phyloP scores from a whole-genome alignment of 2,888 invertebrate genomes.

The Tipula vernalis region DNA sequence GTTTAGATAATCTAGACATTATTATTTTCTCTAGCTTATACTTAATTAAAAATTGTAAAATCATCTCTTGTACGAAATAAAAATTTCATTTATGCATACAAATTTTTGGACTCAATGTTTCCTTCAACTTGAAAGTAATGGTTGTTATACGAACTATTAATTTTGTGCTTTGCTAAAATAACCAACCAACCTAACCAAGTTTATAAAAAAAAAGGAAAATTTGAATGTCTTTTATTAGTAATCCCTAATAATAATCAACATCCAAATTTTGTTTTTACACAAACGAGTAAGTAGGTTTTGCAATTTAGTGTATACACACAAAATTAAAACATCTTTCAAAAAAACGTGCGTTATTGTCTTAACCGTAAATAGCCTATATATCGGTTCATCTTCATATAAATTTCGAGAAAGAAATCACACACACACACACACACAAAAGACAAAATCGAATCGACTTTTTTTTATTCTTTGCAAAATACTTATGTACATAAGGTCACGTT shows the following conservation, averaged over 20 bases:
- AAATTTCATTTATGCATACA: background rate
- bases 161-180: background rate
- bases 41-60: background rate
- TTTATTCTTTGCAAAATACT: background rate
- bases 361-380: background rate
- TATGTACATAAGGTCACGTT: background rate
- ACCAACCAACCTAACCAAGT: too few species aligned
- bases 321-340: background rate
- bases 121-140: background rate
- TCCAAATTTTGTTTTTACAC: background rate
- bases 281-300: background rate
- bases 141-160: background rate
- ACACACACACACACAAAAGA: background rate
- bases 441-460: background rate
- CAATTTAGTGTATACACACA: background rate
- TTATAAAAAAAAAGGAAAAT: background rate
- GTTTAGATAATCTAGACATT: too few species aligned
- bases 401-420: background rate
- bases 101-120: background rate
- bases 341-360: background rate
- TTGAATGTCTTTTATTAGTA: background rate
- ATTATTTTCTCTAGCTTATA: too few species aligned
- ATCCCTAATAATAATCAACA: background rate
- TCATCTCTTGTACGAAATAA: background rate
- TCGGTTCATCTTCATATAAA: background rate